Conservation (phyloP, 2,113 vertebrate species). For the Tricholaema leucomelas region DNA sequence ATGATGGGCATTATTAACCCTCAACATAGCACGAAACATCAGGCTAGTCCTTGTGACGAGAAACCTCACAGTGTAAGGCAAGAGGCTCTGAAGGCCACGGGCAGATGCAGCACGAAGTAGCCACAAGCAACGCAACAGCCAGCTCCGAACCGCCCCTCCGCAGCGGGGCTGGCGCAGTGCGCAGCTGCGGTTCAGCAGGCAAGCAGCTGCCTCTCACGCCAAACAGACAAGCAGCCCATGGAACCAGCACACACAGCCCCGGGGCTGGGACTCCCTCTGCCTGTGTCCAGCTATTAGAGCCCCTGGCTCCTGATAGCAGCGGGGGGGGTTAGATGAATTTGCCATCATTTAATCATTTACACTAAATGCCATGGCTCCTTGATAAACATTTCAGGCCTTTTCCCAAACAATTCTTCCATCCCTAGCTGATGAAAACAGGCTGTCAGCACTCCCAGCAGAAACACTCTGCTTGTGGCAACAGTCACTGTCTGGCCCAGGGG, state of each 20-base stretch:
- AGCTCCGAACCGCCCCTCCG: background rate
- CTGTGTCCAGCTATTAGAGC: background rate
- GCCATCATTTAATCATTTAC: constrained; percentile 48
- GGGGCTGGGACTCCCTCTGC: background rate
- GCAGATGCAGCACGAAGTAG: background rate
- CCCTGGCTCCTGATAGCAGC: background rate
- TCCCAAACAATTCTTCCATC: constrained; percentile 64
- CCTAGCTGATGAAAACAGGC: constrained; percentile 56
- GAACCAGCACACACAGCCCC: background rate
- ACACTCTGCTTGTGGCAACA: constrained; percentile 32
- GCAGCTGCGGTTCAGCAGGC: background rate
- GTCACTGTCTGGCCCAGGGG: constrained; percentile 42
- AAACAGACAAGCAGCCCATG: too few relatives aligned
- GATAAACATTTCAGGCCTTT: constrained; percentile 69
- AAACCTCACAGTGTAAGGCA: background rate
- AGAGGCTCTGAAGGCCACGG: background rate
- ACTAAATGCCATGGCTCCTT: constrained; percentile 30
- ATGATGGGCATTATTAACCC: constrained; percentile 4
- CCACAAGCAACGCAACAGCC: background rate
- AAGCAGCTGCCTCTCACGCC: too few relatives aligned
- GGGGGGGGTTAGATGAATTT: constrained; percentile 31
- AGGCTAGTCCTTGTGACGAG: background rate
- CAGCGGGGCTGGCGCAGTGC: background rate
- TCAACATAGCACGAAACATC: background rate
- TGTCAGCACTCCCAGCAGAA: constrained; percentile 38